phyloP scores from a whole-genome alignment of 2,888 invertebrate species.

The Pyralis farinalis region DNA sequence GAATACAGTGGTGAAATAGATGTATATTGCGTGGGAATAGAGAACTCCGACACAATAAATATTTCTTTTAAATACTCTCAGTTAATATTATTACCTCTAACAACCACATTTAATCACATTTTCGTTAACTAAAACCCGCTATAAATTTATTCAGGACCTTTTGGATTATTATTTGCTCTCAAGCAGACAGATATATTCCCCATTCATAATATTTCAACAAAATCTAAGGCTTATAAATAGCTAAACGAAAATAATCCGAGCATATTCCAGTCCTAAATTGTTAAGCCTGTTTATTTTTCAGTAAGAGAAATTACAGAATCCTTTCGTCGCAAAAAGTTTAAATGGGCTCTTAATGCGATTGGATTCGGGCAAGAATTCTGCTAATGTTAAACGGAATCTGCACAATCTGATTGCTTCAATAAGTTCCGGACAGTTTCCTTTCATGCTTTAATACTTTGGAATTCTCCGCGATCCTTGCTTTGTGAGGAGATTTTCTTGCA shows the following conservation, averaged over 20 bases:
- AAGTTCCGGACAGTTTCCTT: slow-evolving; percentile 70
- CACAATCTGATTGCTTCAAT: slow-evolving; percentile 75
- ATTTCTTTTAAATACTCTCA: too few species aligned
- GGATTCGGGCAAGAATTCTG: slow-evolving; percentile 67
- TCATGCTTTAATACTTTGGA: slow-evolving; percentile 66
- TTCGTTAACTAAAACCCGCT: background rate
- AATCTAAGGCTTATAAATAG: slow-evolving; percentile 7
- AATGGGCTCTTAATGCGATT: slow-evolving; percentile 73
- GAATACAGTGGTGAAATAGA: too few species aligned
- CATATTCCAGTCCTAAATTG: slow-evolving; percentile 30
- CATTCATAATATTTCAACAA: slow-evolving; percentile 5
- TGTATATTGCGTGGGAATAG: too few species aligned
- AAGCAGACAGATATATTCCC: background rate
- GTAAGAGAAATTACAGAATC: slow-evolving; percentile 55
- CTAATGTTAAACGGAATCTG: slow-evolving; percentile 72
- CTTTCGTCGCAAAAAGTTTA: slow-evolving; percentile 66
- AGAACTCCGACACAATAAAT: too few species aligned
- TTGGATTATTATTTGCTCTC: slow-evolving; percentile 8
- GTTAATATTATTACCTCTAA: background rate
- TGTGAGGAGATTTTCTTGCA: slow-evolving; percentile 37
- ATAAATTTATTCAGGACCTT: background rate
- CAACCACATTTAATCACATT: background rate
- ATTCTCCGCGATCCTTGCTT: slow-evolving; percentile 47
- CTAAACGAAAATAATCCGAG: slow-evolving; percentile 5
- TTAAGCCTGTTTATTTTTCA: slow-evolving; percentile 56